Evolutionary conservation across 2,797 vertebrate species (phyloP).

Genomic region (Eulemur mongoz): DNA sequence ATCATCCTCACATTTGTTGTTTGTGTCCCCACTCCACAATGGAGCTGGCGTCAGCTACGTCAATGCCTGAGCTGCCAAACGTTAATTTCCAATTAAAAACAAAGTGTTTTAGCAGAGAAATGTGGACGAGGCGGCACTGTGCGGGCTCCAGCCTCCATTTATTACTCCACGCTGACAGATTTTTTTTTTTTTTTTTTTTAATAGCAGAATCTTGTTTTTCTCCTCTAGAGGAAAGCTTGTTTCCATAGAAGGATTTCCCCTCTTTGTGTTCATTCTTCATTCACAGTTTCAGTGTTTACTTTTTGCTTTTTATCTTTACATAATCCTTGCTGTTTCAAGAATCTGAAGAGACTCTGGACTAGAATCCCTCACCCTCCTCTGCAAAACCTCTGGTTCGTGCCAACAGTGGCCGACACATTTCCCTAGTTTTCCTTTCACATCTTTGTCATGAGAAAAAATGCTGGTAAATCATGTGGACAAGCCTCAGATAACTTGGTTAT

Average conservation of each 20-base stretch:
- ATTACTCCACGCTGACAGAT: not conserved
- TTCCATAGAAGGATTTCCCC: constrained; percentile 72
- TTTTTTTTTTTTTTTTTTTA: not conserved
- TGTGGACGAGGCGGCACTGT: not conserved
- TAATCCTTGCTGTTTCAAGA: constrained; percentile 22
- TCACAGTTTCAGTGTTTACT: constrained; percentile 60
- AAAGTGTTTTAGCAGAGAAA: not conserved
- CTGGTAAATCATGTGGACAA: not conserved
- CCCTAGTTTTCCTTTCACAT: not conserved
- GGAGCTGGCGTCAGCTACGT: not conserved
- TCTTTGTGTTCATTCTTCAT: constrained; percentile 63
- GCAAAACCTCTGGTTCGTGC: not conserved
- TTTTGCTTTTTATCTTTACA: constrained; percentile 59
- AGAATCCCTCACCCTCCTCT: not conserved
- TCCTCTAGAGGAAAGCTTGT: constrained; percentile 56
- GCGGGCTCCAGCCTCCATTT: not conserved
- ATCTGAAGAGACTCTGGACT: not conserved
- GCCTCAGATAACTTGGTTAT: not conserved
- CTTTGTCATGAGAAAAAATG: not conserved
- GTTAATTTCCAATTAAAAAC: constrained; percentile 12
- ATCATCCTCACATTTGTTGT: not conserved
- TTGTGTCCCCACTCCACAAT: not conserved
- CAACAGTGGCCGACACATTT: not conserved
- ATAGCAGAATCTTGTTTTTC: constrained; percentile 30
- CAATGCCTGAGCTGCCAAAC: not conserved